Evolutionary conservation across 2,113 vertebrate species (phyloP), one percentile per base, ranked within the genome.

Genomic region (Zosterops japonicus): DNA sequence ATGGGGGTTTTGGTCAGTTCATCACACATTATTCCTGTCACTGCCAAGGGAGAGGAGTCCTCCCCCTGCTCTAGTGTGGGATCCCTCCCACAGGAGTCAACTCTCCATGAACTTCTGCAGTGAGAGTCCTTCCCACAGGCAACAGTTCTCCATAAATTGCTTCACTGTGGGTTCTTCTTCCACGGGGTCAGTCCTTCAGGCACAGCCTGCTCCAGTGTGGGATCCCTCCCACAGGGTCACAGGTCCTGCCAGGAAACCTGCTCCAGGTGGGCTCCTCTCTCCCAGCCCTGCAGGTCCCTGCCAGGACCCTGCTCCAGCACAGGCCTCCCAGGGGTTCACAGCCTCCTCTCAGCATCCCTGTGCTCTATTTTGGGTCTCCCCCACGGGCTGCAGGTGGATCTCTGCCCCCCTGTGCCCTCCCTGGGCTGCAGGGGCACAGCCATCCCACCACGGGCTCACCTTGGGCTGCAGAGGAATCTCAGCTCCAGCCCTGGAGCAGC

Each of bases 121-220:
- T 39, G 39, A 39, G 39, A 39, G 39, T 39, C 39, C 39, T 11
- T 39, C 39, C 39, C 39, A 39, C 39, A 39, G 39, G 39, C 39
- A 39, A 39, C 39, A 39, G 39, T 39, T 39, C 39, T 39, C 39
- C 39, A 39, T 39, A 39, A 39, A 39, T 39, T 39, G 12, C 46
- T 29, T 0, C 55, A 9, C 1, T 17, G 4, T 44, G 60, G 5
- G 60, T 28, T 2, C 16, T 1, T 28, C 18, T 35, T 44, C 39
- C 49, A 14, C 1, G 10, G 76, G 60, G 12, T 44, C 60, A 78
- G 76, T 28, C 47, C 47, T 28, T 35, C 29, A 52, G 60, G 49
- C 76, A n/a, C 60, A 42, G 60, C 31, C 46, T 70, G 79, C 29
- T 59, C 44, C 64, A 49, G 1, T 2, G 3, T 56, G 42, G 17